Evolutionary conservation across 2,113 vertebrate species (phyloP), one percentile per base, ranked within the genome.

Genomic region (Cettia cetti): DNA sequence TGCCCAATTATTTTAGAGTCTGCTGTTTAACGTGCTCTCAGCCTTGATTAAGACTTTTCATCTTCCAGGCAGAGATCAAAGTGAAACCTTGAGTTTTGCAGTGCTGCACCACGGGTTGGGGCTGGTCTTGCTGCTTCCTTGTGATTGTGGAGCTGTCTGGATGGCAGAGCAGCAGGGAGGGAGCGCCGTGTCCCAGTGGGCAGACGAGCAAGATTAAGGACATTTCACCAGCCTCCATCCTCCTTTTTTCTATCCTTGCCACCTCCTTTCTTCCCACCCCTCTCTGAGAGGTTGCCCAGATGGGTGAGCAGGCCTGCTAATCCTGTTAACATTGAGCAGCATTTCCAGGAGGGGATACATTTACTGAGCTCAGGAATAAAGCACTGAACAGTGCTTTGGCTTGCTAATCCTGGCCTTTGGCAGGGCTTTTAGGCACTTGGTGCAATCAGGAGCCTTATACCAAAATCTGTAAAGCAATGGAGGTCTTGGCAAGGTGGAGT

Each of bases 11-110:
- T 65, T 92, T 79, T 2, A 50, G 61, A 86, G 27, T 37, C 86
- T 91, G 89, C 89, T 85, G 30, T 45, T 80, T 35, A 80, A 80
- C 30, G 8, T 23, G 87, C 74, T 64, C 54, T 82, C 35, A 28
- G 86, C 86, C 96, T 94, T 92, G 89, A 95, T 95, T 91, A 94
- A 87, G 78, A 91, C 66, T 95, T 95, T 87, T 85, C 86, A 65
- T 92, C 84, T 90, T 79, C 54, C 82, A 64, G 53, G 70, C 90
- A 85, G 94, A 84, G 87, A 90, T 90, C 92, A 94, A 95, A 96
- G 96, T 5, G 53, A 79, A 91, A 76, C 31, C 59, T 45, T 35
- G 90, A 84, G 80, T 53, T 92, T 47, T 83, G 54, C 91, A 80
- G 57, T 1, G 4, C 84, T 64, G 80, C 77, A 37, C 40, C 42